Percentiles rank a stretch among this genome's conserved stretches.
Evolutionary conservation across 2,113 vertebrate species (phyloP).

Genomic region (Myocastor coypus): DNA sequence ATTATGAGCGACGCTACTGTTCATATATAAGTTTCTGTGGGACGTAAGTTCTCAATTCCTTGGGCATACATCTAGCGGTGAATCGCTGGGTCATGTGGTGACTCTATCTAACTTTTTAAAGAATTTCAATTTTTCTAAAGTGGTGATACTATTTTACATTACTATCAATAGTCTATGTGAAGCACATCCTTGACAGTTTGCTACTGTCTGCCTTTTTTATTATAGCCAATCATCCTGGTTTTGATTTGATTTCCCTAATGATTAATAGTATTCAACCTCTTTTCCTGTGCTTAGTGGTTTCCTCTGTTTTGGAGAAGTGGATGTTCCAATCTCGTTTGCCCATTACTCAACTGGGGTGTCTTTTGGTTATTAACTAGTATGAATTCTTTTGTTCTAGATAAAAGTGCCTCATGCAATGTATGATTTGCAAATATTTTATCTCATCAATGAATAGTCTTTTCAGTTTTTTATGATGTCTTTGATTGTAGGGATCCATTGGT

Average conservation of each 20-base stretch:
- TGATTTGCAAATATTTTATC: background rate
- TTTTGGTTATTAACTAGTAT: constrained; percentile 12
- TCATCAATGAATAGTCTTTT: background rate
- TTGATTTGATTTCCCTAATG: background rate
- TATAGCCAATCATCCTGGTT: background rate
- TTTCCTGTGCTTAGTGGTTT: background rate
- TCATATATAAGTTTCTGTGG: background rate
- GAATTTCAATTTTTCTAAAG: background rate
- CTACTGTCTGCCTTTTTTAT: background rate
- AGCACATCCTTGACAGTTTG: background rate
- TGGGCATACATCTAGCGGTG: background rate
- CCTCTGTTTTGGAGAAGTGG: background rate
- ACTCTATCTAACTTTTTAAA: background rate
- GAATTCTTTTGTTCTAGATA: background rate
- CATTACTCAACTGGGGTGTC: background rate
- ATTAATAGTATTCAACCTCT: background rate
- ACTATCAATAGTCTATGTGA: background rate
- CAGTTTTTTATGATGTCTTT: background rate
- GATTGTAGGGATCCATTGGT: too few species aligned
- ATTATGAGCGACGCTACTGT: background rate
- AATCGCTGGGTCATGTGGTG: background rate
- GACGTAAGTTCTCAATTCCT: background rate
- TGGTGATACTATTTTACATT: background rate
- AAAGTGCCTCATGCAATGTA: background rate
- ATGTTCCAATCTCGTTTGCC: background rate